Evolutionary conservation across 2,797 vertebrate genomes (phyloP), one percentile per base, ranked within the genome.

Genomic region (Rhinoraja longicauda): DNA sequence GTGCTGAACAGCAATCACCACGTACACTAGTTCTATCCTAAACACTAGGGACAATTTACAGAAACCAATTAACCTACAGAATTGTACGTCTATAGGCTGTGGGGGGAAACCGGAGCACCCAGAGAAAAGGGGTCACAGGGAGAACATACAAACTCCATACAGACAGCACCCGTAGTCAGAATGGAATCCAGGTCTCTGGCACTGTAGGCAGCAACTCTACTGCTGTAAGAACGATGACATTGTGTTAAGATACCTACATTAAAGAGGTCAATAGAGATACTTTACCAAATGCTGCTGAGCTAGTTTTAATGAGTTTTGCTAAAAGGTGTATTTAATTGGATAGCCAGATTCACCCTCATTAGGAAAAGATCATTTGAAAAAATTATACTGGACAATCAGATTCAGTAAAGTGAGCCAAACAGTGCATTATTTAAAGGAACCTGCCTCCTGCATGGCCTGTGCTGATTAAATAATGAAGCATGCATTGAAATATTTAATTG

Each of bases 361-460:
- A 91, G 70, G 67, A 91, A 73, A 73, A 73, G 36, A 91, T 91
- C 67, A 91, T 92, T 92, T 92, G 67, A 90, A 92, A 92, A 92
- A 92, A 92, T 73, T 29, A 92, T 75, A 70, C 90, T 29, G 6
- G 26, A 57, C 36, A 92, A 72, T 75, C 90, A 91, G 73, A 91
- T 36, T 45, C 39, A 75, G 39, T 45, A 57, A 75, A 73, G 70
- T 1, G 70, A 92, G 24, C 24, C 39, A 75, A 92, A 75, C 72
- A 73, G 67, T 72, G 39, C 36, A 92, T 75, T 75, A 92, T 75
- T 92, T 92, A 92, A 92, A 21, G 21, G 72, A 75, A 73, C 53
- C 21, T 73, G 6, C 72, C 72, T 92, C 21, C 26, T 73, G 70
- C 36, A 73, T 53, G 70, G 26, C 39, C 29, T 2, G 67, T 92